Conservation (phyloP, 2,797 vertebrate species). For the Hydrocynus forskahlii region DNA sequence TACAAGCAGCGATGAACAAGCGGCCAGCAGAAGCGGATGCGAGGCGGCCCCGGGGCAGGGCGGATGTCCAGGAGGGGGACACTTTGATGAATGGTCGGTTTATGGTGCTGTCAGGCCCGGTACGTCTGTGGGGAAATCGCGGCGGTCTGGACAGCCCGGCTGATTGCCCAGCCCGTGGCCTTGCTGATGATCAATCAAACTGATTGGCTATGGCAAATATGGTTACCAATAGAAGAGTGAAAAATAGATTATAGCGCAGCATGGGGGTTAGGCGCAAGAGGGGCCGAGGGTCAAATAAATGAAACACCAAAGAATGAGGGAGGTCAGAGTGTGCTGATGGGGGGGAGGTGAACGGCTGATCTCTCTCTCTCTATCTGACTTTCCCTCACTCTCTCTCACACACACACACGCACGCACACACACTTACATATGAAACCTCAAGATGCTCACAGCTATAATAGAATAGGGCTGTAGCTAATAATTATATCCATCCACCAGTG, state of each 20-base stretch:
- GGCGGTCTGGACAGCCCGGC: constrained; percentile 78
- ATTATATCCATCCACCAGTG: constrained; percentile 6
- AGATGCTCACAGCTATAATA: not conserved
- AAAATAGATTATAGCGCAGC: constrained; percentile 74
- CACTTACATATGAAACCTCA: not conserved
- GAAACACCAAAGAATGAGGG: constrained; percentile 77
- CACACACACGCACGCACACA: not conserved
- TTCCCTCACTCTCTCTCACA: not conserved
- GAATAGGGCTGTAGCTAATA: not conserved
- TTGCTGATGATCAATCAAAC: constrained; percentile 90
- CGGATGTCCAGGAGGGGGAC: constrained; percentile 72
- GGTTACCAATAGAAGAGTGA: constrained; percentile 83
- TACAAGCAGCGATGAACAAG: not conserved
- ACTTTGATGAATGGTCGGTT: constrained; percentile 94
- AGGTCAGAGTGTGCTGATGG: constrained; percentile 42
- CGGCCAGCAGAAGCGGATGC: not conserved
- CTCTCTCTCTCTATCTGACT: not conserved
- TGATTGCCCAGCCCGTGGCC: constrained; percentile 90
- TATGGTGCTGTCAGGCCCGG: constrained; percentile 88
- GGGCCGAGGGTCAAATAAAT: constrained; percentile 79
- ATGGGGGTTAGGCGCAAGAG: constrained; percentile 65
- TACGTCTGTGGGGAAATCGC: constrained; percentile 87
- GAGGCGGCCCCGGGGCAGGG: constrained; percentile 34
- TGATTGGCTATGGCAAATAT: constrained; percentile 91
- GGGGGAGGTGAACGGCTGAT: constrained; percentile 9